Evolutionary conservation across 2,113 vertebrate genomes (phyloP).

Genomic region (Pelecanus crispus): DNA sequence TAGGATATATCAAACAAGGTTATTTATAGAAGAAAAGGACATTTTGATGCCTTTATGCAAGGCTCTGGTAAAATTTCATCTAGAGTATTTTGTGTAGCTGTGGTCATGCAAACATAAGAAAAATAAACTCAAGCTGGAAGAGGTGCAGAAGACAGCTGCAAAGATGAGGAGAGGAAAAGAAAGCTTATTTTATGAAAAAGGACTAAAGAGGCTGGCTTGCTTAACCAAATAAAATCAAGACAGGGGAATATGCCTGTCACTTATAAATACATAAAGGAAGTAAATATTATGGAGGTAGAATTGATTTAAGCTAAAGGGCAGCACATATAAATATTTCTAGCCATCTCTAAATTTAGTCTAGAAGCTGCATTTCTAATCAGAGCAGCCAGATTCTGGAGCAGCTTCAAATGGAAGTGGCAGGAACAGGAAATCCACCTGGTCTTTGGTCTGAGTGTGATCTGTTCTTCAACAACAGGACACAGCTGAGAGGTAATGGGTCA

Average conservation of each 20-base stretch:
- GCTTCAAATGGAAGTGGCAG: not conserved
- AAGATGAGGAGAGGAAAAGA: not conserved
- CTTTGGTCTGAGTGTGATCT: not conserved
- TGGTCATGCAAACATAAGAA: conserved; percentile 3
- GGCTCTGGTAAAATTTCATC: conserved; percentile 9
- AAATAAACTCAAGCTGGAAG: conserved; percentile 20
- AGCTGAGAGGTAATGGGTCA: not conserved
- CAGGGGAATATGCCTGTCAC: conserved; percentile 18
- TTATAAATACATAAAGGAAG: conserved; percentile 55
- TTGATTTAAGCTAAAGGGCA: conserved; percentile 52
- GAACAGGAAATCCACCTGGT: conserved; percentile 18
- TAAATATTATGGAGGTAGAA: conserved; percentile 55
- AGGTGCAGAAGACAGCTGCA: conserved; percentile 13
- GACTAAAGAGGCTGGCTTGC: conserved; percentile 18
- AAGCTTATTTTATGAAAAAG: conserved; percentile 36
- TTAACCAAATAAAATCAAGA: conserved; percentile 48
- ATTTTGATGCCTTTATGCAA: not conserved
- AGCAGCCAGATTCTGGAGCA: not conserved
- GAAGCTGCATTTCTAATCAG: conserved; percentile 27
- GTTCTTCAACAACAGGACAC: not conserved
- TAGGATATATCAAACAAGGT: not conserved
- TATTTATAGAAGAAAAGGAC: conserved; percentile 50
- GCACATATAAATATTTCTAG: conserved; percentile 38
- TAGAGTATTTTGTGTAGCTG: not conserved
- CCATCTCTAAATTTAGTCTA: conserved; percentile 46